Percentiles rank a stretch among this genome's conserved stretches.
Evolutionary conservation across 2,113 vertebrate species (phyloP).

Genomic region (Fregetta grallaria): DNA sequence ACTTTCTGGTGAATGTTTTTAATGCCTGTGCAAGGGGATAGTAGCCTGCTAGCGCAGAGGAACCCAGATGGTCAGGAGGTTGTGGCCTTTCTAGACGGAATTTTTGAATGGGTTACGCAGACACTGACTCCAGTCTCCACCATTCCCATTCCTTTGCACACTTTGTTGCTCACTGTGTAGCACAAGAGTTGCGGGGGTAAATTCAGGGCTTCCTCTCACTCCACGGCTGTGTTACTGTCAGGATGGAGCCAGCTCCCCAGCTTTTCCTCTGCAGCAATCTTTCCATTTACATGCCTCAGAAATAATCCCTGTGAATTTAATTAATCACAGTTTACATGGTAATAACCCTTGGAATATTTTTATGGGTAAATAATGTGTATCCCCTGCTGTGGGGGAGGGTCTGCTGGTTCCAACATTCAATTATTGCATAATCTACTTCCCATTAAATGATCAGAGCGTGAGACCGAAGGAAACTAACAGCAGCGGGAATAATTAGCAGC

Average conservation of each 20-base stretch:
- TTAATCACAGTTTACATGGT: conserved; percentile 73
- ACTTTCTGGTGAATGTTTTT: background rate
- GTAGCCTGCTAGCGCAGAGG: background rate
- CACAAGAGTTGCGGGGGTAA: background rate
- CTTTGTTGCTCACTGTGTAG: background rate
- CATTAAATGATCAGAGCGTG: conserved; percentile 29
- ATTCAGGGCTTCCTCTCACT: background rate
- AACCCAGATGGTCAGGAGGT: background rate
- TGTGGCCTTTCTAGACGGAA: background rate
- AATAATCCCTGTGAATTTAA: conserved; percentile 66
- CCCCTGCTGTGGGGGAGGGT: conserved; percentile 39
- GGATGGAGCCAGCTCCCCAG: background rate
- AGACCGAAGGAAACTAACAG: background rate
- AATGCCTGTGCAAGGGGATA: background rate
- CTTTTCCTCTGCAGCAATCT: conserved; percentile 40
- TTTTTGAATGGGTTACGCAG: background rate
- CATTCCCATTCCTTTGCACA: background rate
- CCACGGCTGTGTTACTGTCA: background rate
- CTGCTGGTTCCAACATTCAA: conserved; percentile 23
- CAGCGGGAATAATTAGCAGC: background rate
- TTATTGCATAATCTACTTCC: conserved; percentile 53
- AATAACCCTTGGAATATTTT: conserved; percentile 71
- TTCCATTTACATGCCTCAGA: conserved; percentile 51
- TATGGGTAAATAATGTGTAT: conserved; percentile 70
- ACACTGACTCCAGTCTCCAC: background rate